Evolutionary conservation across 2,888 invertebrate species (phyloP), one percentile per base, ranked within the genome.

Genomic region (Cryptosula pallasiana): DNA sequence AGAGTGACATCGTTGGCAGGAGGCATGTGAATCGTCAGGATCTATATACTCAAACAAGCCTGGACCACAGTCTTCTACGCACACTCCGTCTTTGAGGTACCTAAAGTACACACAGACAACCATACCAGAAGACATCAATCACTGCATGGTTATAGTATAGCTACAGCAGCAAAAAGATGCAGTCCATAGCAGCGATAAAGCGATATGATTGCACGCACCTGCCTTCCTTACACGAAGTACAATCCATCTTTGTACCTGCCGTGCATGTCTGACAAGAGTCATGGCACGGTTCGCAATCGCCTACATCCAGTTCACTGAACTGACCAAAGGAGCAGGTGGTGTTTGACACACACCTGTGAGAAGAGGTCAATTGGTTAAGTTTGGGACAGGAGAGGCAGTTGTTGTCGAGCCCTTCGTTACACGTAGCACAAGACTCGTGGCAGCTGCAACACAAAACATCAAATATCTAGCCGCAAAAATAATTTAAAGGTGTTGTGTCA

Each of bases 391-490:
- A 29, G 5, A 63, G 5, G 32, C 63, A 63, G 32, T 63, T 63
- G 27, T 72, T 63, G 3, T 32, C 70, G 25, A 32, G 36, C 16
- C 36, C 71, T 16, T 70, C 72, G 13, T 70, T 27, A 35, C 72
- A 72, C 3, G 54, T 71, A 1, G 36, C 57, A 35, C 72, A 72
- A 13, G 13, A 55, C 27, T 72, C 57, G 45, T 72, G 70, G 55
- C 72, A 72, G 27, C 63, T 63, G n/a, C 57, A 57, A 23, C 25
- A 23, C 20, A 45, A 20, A 5, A 45, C 5, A 45, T n/a, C n/a
- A n/a, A n/a, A n/a, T n/a, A n/a, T n/a, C n/a, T n/a, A n/a, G n/a
- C n/a, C n/a, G n/a, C n/a, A n/a, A n/a, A n/a, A n/a, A n/a, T n/a
- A n/a, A n/a, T n/a, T n/a, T n/a, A n/a, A n/a, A n/a, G n/a, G n/a